These are phyloP conservation scores for Enoplolaimus lenunculus DNA, from an alignment of 2,888 invertebrate species.

Conservation along the genomic window DNA sequence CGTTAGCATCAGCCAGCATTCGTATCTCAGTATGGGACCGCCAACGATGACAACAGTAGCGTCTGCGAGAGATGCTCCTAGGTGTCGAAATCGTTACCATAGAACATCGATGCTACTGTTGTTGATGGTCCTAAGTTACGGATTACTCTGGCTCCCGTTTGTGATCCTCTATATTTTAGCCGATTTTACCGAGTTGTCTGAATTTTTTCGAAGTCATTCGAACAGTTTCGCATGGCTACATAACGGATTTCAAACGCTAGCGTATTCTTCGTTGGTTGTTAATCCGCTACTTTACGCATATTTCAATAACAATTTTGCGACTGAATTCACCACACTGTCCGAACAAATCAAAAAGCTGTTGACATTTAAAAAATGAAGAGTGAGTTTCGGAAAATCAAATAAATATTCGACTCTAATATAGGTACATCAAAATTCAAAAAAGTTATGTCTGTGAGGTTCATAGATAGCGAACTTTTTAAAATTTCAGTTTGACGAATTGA, in stretches of 20 bases:
- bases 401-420: too few species aligned
- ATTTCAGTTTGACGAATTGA: too few species aligned
- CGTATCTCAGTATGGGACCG: too few species aligned
- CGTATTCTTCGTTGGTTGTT: neutral
- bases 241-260: neutral
- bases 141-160: neutral
- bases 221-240: neutral
- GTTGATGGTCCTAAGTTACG: neutral
- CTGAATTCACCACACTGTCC: neutral
- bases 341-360: too few species aligned
- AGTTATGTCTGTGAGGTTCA: too few species aligned
- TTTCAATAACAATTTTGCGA: neutral
- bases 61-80: too few species aligned
- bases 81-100: neutral
- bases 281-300: constrained; percentile 8
- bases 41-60: too few species aligned
- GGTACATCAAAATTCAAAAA: too few species aligned
- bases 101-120: neutral
- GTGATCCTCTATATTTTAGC: constrained; percentile 4
- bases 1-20: too few species aligned
- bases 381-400: too few species aligned
- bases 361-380: too few species aligned
- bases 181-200: neutral
- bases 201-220: neutral
- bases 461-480: too few species aligned